Percentiles rank a stretch among this genome's conserved stretches.
Evolutionary conservation across 53 echinoderm and acorn worm species (phyloP).

Genomic region (Hippasteria phrygiana): DNA sequence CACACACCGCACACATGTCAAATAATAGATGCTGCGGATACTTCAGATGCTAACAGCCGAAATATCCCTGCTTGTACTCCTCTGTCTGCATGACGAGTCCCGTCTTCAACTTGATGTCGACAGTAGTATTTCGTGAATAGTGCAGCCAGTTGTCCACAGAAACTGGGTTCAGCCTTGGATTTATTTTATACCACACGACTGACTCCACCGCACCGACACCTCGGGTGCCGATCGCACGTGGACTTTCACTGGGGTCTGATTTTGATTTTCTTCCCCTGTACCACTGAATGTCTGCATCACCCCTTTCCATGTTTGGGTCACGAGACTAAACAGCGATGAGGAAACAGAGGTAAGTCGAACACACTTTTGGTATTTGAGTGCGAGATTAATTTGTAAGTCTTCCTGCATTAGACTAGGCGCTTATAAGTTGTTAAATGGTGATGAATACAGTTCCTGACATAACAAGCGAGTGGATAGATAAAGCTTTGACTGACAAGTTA

Average conservation of each 20-base stretch:
- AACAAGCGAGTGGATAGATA: no score
- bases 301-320: constrained; percentile 3
- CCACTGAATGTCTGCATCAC: neutral
- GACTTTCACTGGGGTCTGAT: constrained; percentile 35
- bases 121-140: neutral
- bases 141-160: neutral
- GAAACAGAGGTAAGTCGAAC: constrained; percentile 41
- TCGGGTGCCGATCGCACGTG: constrained; percentile 21
- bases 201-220: neutral
- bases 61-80: constrained; percentile 28
- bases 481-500: no score
- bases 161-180: constrained; percentile 24
- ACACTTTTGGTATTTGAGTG: constrained; percentile 4
- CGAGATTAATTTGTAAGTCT: no score
- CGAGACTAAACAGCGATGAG: constrained; percentile 40
- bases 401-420: no score
- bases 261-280: constrained; percentile 8
- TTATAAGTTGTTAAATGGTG: no score
- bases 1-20: neutral
- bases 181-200: constrained; percentile 18
- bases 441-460: no score
- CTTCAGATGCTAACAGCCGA: neutral
- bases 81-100: neutral
- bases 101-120: constrained; percentile 1
- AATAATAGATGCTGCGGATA: neutral